Conservation (phyloP, 2,797 vertebrate genomes). For the Vultur gryphus region DNA sequence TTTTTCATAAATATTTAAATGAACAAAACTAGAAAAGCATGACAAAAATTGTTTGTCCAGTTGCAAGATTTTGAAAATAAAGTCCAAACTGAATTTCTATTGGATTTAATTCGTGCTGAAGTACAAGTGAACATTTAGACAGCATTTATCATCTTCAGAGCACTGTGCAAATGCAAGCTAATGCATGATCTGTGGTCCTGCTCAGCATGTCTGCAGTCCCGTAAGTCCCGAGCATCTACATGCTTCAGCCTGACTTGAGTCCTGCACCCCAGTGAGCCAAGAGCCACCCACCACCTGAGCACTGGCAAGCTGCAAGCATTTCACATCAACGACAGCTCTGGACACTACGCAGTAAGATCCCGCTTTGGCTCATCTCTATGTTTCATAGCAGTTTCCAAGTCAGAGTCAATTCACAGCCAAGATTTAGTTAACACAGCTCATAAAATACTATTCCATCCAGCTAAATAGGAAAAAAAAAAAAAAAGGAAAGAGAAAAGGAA, state of each 20-base stretch:
- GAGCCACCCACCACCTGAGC: neutral
- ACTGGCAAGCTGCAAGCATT: neutral
- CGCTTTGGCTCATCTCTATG: neutral
- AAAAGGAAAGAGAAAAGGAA: too few species aligned
- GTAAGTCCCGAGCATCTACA: neutral
- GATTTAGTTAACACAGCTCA: neutral
- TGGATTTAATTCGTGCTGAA: neutral
- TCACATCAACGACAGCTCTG: neutral
- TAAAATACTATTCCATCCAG: neutral
- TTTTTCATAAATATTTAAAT: neutral
- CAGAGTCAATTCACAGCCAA: neutral
- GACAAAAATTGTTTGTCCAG: neutral
- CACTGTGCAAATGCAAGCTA: neutral
- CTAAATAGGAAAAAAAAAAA: neutral
- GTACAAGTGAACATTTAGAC: neutral
- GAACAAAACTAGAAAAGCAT: neutral
- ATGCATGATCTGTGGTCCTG: neutral
- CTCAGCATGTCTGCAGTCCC: neutral
- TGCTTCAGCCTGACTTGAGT: neutral
- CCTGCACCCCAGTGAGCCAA: neutral
- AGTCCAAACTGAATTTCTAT: neutral
- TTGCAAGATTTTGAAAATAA: neutral
- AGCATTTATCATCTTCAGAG: neutral
- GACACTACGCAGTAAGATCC: neutral
- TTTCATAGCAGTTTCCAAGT: neutral